Evolutionary conservation across 2,113 vertebrate genomes (phyloP).

Genomic region (Pelodiscus sinensis): DNA sequence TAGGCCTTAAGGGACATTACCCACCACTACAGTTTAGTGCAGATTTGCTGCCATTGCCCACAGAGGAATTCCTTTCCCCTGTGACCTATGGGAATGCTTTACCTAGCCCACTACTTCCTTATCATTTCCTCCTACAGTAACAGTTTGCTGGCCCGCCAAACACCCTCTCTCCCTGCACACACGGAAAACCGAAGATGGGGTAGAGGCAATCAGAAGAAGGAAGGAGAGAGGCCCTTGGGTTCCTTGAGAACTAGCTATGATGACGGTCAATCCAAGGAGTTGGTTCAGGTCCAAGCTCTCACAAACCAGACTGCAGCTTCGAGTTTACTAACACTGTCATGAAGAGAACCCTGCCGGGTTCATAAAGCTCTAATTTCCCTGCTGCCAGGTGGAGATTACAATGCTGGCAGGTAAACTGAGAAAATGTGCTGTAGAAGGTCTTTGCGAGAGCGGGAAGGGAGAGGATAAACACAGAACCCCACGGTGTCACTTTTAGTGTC

Average conservation of each 20-base stretch:
- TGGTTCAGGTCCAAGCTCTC: background rate
- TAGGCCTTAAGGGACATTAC: background rate
- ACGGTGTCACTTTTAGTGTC: conserved; percentile 29
- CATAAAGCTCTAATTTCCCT: conserved; percentile 27
- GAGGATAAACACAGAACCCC: conserved; percentile 47
- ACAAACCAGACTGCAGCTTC: background rate
- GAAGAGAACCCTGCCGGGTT: background rate
- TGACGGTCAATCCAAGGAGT: background rate
- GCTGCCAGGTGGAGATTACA: conserved; percentile 48
- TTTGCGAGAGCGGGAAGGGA: conserved; percentile 9
- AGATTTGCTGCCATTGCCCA: background rate
- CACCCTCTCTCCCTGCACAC: background rate
- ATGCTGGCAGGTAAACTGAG: conserved; percentile 25
- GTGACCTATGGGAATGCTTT: background rate
- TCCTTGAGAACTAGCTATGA: background rate
- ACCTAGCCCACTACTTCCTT: background rate
- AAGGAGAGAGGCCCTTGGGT: background rate
- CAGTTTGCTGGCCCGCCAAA: conserved; percentile 15
- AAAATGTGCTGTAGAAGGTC: conserved; percentile 43
- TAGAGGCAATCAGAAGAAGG: background rate
- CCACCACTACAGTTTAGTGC: fast-evolving
- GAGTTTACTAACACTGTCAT: background rate
- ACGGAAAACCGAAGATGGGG: fast-evolving
- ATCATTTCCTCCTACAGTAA: background rate
- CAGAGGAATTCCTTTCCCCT: background rate